Percentiles rank a stretch among this genome's conserved stretches.
phyloP scores from a whole-genome alignment of 2,113 vertebrate genomes.

The Galeopterus variegatus region DNA sequence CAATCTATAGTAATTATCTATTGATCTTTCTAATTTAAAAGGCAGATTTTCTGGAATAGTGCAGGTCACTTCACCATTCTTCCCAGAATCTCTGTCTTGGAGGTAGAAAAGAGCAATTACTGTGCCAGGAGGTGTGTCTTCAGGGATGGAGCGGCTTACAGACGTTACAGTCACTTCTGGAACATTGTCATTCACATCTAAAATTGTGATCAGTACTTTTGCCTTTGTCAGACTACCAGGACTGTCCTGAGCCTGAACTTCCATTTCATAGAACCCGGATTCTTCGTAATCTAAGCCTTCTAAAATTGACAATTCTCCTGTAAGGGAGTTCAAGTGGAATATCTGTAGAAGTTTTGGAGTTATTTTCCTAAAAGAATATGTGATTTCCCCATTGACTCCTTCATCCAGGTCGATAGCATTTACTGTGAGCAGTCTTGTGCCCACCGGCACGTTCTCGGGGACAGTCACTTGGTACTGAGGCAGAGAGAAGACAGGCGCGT shows the following conservation, averaged over 20 bases:
- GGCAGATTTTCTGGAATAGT: slow-evolving; percentile 85
- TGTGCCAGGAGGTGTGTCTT: slow-evolving; percentile 87
- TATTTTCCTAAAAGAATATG: slow-evolving; percentile 82
- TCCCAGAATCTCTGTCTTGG: slow-evolving; percentile 88
- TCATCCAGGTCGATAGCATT: slow-evolving; percentile 90
- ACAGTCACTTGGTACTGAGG: slow-evolving; percentile 87
- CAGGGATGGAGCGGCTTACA: slow-evolving; percentile 81
- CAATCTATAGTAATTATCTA: slow-evolving; percentile 89
- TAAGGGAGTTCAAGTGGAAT: slow-evolving; percentile 79
- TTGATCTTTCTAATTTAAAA: slow-evolving; percentile 86
- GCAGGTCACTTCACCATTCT: slow-evolving; percentile 88
- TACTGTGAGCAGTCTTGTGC: slow-evolving; percentile 86
- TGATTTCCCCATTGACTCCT: slow-evolving; percentile 84
- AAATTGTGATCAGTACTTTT: slow-evolving; percentile 87
- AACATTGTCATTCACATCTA: slow-evolving; percentile 90
- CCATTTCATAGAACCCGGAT: slow-evolving; percentile 81
- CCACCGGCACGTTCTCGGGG: slow-evolving; percentile 88
- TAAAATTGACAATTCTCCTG: slow-evolving; percentile 80
- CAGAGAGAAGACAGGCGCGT: slow-evolving; percentile 84
- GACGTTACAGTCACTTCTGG: slow-evolving; percentile 84
- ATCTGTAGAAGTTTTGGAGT: slow-evolving; percentile 70
- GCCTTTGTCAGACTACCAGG: slow-evolving; percentile 86
- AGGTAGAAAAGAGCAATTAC: slow-evolving; percentile 89
- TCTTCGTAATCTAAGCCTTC: slow-evolving; percentile 84
- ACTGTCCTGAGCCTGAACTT: slow-evolving; percentile 89